A percentile compares a stretch with the other conserved stretches of the same genome.
Conservation (phyloP, 2,888 invertebrate species). For the Uropetala carovei region DNA sequence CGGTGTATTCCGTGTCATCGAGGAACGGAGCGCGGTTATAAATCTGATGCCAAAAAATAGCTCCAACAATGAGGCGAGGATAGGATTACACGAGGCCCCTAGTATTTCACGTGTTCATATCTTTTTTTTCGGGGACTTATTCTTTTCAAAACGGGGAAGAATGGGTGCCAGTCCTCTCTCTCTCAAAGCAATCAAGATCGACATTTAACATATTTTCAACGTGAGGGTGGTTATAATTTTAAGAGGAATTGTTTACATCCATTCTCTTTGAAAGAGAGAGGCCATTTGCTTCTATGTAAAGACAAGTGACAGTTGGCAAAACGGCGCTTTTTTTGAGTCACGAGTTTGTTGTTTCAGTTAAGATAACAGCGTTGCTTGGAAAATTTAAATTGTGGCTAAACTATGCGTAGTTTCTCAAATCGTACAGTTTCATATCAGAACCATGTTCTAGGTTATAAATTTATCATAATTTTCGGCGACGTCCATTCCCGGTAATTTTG, state of each 20-base stretch:
- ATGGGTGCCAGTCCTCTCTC: slow-evolving; percentile 32
- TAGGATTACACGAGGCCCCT: slow-evolving; percentile 39
- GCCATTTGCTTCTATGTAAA: background rate
- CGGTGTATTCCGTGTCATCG: slow-evolving; percentile 52
- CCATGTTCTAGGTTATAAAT: no score
- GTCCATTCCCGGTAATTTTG: no score
- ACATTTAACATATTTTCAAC: slow-evolving; percentile 54
- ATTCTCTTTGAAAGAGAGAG: background rate
- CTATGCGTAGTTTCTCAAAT: no score
- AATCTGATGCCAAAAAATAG: slow-evolving; percentile 36
- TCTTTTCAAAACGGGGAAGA: slow-evolving; percentile 48
- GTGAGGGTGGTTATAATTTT: slow-evolving; percentile 16
- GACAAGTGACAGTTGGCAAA: no score
- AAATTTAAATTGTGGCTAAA: no score
- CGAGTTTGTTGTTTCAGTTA: background rate
- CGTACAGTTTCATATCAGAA: no score
- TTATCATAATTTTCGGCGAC: no score
- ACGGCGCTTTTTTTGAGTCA: no score
- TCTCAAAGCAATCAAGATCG: slow-evolving; percentile 53
- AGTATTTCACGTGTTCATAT: slow-evolving; percentile 42
- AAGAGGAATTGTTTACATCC: background rate
- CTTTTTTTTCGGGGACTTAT: slow-evolving; percentile 34
- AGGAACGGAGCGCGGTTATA: slow-evolving; percentile 22
- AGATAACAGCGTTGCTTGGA: background rate
- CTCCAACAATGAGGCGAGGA: slow-evolving; percentile 53